Evolutionary conservation across 1,140 invertebrate genomes (phyloP), one percentile per base, ranked within the genome.

Genomic region (Anoplophora glabripennis): DNA sequence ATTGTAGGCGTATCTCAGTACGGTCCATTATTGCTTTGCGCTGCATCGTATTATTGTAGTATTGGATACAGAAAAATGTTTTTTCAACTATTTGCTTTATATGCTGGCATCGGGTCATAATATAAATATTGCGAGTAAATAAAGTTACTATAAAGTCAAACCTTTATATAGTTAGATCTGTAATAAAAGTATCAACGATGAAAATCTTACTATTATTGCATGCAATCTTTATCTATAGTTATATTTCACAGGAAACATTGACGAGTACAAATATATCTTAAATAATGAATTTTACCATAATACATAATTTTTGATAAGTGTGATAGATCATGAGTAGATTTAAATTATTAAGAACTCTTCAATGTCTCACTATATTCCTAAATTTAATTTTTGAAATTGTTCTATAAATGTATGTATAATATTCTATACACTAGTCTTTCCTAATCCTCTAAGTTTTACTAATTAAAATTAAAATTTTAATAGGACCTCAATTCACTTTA

Each of bases 221-320:
- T 51, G 53, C 49, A 49, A 46, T 63, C 51, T 53, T 42, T 49
- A 44, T 57, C 57, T 63, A 46, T 59, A 38, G 37, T 40, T 12
- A 18, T 38, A 53, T 53, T 53, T 53, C 37, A 40, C 51, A 38
- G 40, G 35, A 40, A 53, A 18, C 51, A 53, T 55, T 55, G 40
- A 57, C 42, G 54, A 61, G 63, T 65, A 61, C 57, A 64, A 64
- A 64, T 64, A 57, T 57, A 42, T 60, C 49, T 46, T 64, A 60
- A 57, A 64, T 48, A 48, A 53, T 58, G 49, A 52, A 60, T 64
- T 60, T 44, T 33, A 33, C 33, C 52, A 44, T 56, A 47, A 60
- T 33, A 54, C 45, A 64, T 59, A 63, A 59, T 64, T 60, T 60
- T 53, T 59, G 53, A 57, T 56, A 55, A 60, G 58, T 53, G 48